Base-by-base conservation (phyloP, 2,797 vertebrate species). In the Ctenosaura bakeri region DNA sequence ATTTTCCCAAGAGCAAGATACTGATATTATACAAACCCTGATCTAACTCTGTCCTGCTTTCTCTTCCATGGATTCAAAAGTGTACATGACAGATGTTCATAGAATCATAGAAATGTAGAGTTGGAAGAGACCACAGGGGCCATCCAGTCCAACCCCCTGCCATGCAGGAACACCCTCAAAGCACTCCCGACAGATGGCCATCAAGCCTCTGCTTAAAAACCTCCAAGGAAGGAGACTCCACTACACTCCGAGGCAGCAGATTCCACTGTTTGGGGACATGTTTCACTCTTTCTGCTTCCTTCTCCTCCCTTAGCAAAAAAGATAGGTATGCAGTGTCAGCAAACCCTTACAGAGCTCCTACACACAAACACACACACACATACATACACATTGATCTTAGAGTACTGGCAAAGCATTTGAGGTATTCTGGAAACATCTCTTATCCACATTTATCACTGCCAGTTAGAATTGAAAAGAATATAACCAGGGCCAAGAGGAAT, bases 401-500 rank as follows among this genome's bases (percentile, higher is more conserved):
- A 59, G 32, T n/a, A 59, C 79, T 22, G 20, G 32, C n/a, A 38
- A 59, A 62, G n/a, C 29, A 82, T 62, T 62, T 59, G 6, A 3
- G 4, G 20, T 35, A n/a, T 35, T 59, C 35, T 82, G n/a, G 80
- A 59, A 82, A 38, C n/a, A 4, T 35, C 32, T 22, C 20, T 26
- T 59, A 82, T 62, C n/a, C n/a, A 38, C 80, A 82, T 82, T 35
- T 16, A 82, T 82, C 80, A 82, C 80, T 59, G 54, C n/a, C 80
- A 35, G 32, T 81, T 54, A 29, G 18, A 35, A 82, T 38, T n/a
- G 80, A 62, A 82, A 62, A 82, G 80, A 82, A 62, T 62, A 62
- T 35, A 62, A 59, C n/a, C 54, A 82, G n/a, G 32, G 77, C 54
- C 18, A 38, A 56, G 9, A 62, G 56, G 29, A 59, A 13, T 35